Conservation (phyloP, 2,113 vertebrate species). For the Pardalotus punctatus region DNA sequence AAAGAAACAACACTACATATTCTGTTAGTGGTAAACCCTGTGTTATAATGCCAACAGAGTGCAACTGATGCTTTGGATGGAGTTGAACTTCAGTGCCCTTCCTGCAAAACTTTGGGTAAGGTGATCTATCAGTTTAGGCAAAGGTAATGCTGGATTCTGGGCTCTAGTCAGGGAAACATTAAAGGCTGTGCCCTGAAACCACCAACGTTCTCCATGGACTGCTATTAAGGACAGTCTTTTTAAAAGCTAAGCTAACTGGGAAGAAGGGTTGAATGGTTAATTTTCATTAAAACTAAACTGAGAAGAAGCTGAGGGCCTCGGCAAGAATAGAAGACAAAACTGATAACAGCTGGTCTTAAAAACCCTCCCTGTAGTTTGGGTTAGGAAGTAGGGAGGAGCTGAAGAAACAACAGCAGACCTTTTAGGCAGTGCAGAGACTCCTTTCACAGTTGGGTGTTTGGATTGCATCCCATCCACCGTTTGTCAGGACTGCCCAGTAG, state of each 20-base stretch:
- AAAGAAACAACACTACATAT: not conserved
- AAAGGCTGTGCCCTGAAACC: not conserved
- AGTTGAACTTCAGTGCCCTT: not conserved
- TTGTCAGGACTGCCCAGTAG: not conserved
- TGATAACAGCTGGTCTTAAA: not conserved
- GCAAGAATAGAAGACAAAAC: not conserved
- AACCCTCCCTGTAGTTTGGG: not conserved
- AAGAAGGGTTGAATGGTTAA: not conserved
- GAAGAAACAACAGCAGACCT: not conserved
- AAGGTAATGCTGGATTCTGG: not conserved
- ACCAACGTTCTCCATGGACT: not conserved
- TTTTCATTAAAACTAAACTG: not conserved
- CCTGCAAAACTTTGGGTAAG: not conserved
- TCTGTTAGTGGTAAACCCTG: not conserved
- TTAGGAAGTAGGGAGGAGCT: not conserved
- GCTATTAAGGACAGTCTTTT: not conserved
- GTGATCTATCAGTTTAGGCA: not conserved
- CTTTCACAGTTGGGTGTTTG: not conserved
- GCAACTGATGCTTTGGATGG: not conserved
- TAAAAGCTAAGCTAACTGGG: not conserved
- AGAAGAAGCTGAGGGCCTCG: not conserved
- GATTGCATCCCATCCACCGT: not conserved
- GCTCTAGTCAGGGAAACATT: not conserved
- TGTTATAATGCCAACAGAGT: not conserved
- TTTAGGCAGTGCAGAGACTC: fast-evolving